Base-by-base conservation (phyloP, 1,140 invertebrate genomes). In the Whitmania pigra region DNA sequence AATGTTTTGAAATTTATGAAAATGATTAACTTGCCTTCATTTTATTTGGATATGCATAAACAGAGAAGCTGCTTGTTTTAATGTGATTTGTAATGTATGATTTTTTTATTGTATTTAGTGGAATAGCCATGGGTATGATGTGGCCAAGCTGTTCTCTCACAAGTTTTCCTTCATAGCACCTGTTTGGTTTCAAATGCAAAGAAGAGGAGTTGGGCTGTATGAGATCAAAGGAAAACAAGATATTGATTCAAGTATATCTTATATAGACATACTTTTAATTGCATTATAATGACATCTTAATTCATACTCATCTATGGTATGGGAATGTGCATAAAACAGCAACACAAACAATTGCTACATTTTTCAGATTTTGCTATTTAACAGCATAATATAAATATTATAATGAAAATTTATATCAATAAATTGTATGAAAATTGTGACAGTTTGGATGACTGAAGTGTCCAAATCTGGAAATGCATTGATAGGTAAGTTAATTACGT, bases 81-180 rank as follows among this genome's bases (percentile, higher is more conserved):
- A 49, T 7, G 43, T 49, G 43, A 49, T 49, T 49, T 49, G 13
- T 49, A 49, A 11, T 49, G 2, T 36, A 36, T 36, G 6, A 36
- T 49, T 49, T 49, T 49, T 17, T 49, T 49, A 49, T 49, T 15
- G 15, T 11, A 1, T 49, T 49, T 49, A 49, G 92, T 97, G 94
- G 94, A 97, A 97, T 80, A 88, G 85, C 73, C 89, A 92, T 85
- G 94, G 94, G 0, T 94, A 96, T 84, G 90, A 95, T 83, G 86
- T 95, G 54, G 90, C 92, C 0, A 95, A 95, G 83, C 87, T 85
- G 67, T 95, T 94, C 85, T 88, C 88, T 54, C 86, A 87, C 49
- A 97, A 97, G 81, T 93, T 97, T 77, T 89, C 89, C 68, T 89
- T 90, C 75, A 86, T 97, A 4, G 94, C 93, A 18, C 94, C 94